phyloP scores from a whole-genome alignment of 2,888 invertebrate species.

The Odontothrips loti region DNA sequence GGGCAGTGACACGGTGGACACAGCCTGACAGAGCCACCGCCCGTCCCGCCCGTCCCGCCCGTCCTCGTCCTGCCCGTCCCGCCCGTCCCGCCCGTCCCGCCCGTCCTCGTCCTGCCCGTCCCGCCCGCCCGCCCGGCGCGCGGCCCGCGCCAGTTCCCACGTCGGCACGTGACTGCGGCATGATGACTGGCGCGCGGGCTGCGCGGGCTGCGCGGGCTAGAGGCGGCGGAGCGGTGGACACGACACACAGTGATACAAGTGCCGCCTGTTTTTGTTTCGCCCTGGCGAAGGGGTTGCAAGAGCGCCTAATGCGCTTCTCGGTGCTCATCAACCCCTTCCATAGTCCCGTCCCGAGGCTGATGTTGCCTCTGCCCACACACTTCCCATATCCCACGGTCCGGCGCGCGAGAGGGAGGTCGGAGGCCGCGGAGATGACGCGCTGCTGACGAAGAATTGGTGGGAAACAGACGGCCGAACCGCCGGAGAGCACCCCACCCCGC shows the following conservation, averaged over 20 bases:
- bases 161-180: too few species aligned
- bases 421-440: not conserved
- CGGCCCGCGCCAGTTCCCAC: not conserved
- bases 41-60: not conserved
- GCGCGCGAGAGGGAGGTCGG: not conserved
- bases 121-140: not conserved
- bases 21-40: not conserved
- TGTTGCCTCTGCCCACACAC: too few species aligned
- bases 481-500: not conserved
- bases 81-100: not conserved
- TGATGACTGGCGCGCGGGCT: too few species aligned
- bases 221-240: too few species aligned
- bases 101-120: not conserved
- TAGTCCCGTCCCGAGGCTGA: too few species aligned
- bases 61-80: not conserved
- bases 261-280: too few species aligned
- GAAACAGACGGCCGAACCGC: not conserved
- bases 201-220: too few species aligned
- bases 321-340: too few species aligned
- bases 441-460: too few species aligned
- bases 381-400: not conserved
- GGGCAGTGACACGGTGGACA: not conserved
- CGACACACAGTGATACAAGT: too few species aligned
- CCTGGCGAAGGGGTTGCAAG: too few species aligned
- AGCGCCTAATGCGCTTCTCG: too few species aligned